Evolutionary conservation across 1,140 invertebrate species (phyloP).

Genomic region (Phenacoccus solenopsis): DNA sequence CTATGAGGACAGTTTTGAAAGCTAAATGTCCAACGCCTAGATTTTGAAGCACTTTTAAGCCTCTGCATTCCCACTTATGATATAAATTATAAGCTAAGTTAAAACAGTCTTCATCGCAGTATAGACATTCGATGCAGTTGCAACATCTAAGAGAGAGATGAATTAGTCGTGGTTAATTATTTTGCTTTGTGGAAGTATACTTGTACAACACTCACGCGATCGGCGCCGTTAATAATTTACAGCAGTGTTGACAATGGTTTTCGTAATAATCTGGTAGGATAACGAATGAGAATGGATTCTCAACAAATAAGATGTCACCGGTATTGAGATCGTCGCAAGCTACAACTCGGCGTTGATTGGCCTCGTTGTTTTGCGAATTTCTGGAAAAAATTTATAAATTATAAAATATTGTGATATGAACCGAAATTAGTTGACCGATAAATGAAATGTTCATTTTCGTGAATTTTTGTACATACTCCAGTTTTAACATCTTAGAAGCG

Average conservation of each 20-base stretch:
- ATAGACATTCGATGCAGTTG: conserved; percentile 46
- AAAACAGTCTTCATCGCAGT: conserved; percentile 51
- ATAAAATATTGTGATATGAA: not conserved
- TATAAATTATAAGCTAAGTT: conserved; percentile 43
- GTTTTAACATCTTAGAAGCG: not conserved
- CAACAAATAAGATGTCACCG: conserved; percentile 52
- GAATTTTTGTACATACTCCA: not conserved
- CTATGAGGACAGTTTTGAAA: conserved; percentile 45
- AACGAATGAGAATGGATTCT: conserved; percentile 52
- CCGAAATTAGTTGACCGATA: not conserved
- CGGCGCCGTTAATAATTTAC: conserved; percentile 31
- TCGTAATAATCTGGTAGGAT: conserved; percentile 38
- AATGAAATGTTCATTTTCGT: not conserved
- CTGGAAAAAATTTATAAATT: conserved; percentile 24
- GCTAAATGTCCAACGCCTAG: conserved; percentile 65
- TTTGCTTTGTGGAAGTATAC: not conserved
- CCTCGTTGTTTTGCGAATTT: conserved; percentile 26
- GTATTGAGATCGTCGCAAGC: conserved; percentile 40
- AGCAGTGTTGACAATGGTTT: conserved; percentile 44
- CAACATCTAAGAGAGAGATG: conserved; percentile 43
- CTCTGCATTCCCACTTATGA: conserved; percentile 62
- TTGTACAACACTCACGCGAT: conserved; percentile 37
- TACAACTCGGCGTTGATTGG: conserved; percentile 40
- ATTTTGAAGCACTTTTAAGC: conserved; percentile 44
- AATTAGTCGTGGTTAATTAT: no score